phyloP scores from a whole-genome alignment of 2,888 invertebrate genomes.

The Erynnis tages region DNA sequence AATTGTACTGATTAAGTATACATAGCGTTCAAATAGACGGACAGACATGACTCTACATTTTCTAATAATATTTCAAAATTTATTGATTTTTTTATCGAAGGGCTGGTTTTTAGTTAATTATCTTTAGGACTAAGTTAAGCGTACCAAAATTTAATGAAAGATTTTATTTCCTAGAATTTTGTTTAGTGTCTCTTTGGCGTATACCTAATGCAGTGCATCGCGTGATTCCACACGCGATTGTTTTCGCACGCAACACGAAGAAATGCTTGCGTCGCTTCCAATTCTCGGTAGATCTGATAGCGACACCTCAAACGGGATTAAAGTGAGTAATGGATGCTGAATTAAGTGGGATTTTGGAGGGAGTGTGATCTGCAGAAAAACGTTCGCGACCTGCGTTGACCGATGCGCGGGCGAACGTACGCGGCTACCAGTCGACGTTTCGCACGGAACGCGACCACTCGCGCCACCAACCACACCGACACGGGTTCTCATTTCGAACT shows the following conservation, averaged over 20 bases:
- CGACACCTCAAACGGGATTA: not conserved
- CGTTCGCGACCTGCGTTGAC: constrained; percentile 20
- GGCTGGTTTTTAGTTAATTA: too few species aligned
- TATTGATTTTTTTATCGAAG: too few species aligned
- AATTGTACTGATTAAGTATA: too few species aligned
- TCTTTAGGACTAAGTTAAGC: too few species aligned
- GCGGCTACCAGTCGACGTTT: constrained; percentile 61
- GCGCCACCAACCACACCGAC: constrained; percentile 35
- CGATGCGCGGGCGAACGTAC: constrained; percentile 61
- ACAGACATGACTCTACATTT: too few species aligned
- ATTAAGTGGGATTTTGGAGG: constrained; percentile 22
- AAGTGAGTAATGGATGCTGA: constrained; percentile 17
- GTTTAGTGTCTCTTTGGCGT: constrained; percentile 15
- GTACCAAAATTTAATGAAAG: not conserved
- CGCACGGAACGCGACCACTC: constrained; percentile 59
- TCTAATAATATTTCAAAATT: too few species aligned
- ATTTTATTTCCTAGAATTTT: constrained; percentile 26
- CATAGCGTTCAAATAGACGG: too few species aligned
- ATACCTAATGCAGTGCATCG: constrained; percentile 7
- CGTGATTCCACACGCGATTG: constrained; percentile 14
- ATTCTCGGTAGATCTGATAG: constrained; percentile 1
- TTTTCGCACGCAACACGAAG: not conserved
- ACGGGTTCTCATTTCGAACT: constrained; percentile 33
- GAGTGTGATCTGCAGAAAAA: constrained; percentile 25
- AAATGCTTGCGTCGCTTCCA: constrained; percentile 10